Conservation (phyloP, 2,113 vertebrate genomes). For the Peromyscus polionotus region DNA sequence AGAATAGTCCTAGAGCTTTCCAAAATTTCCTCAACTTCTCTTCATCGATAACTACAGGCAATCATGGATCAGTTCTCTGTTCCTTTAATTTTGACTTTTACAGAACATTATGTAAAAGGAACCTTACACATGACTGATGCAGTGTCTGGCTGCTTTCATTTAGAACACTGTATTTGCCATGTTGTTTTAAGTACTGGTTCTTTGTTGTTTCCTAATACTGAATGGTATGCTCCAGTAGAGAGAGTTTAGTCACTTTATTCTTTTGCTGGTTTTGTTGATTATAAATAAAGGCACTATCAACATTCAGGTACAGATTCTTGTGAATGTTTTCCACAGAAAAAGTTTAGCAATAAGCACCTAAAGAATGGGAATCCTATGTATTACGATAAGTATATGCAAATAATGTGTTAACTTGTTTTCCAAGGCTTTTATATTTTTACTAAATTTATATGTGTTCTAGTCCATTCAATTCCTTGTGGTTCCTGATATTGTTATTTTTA, state of each 20-base stretch:
- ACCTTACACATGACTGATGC: background rate
- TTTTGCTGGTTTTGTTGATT: background rate
- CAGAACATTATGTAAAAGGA: background rate
- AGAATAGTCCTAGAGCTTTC: background rate
- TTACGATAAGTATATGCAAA: background rate
- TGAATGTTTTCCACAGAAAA: background rate
- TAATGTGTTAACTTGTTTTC: background rate
- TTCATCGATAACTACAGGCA: background rate
- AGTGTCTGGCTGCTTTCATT: background rate
- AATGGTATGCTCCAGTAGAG: background rate
- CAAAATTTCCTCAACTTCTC: background rate
- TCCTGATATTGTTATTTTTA: background rate
- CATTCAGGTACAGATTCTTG: background rate
- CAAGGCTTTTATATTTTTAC: background rate
- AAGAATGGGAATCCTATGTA: background rate
- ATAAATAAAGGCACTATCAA: background rate
- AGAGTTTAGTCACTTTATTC: background rate
- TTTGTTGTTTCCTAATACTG: background rate
- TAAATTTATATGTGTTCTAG: background rate
- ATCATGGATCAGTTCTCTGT: background rate
- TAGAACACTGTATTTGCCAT: background rate
- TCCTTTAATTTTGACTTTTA: slow-evolving; percentile 1
- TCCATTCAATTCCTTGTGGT: background rate
- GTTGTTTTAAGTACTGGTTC: background rate
- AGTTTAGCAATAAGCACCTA: background rate